Conservation (phyloP, 2,113 vertebrate genomes). For the Acanthochromis polyacanthus region DNA sequence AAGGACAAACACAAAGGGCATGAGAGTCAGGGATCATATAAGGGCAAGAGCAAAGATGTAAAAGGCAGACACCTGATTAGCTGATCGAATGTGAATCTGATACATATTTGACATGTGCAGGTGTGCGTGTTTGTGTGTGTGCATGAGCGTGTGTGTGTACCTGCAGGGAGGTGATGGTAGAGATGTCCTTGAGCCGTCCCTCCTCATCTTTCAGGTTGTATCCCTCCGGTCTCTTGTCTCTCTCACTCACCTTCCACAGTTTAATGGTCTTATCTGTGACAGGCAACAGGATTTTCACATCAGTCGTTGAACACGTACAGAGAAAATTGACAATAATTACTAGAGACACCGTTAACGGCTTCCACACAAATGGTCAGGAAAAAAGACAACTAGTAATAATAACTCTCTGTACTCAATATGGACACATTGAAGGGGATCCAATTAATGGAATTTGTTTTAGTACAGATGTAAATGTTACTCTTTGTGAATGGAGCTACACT, state of each 20-base stretch:
- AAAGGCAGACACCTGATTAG: neutral
- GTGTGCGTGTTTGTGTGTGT: neutral
- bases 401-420: neutral
- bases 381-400: neutral
- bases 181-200: slow-evolving; percentile 94
- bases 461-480: too few species aligned
- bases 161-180: slow-evolving; percentile 96
- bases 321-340: neutral
- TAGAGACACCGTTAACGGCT: neutral
- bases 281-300: slow-evolving; percentile 21
- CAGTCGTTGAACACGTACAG: slow-evolving; percentile 1
- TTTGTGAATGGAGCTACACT: neutral
- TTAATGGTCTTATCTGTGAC: slow-evolving; percentile 97
- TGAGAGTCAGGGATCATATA: neutral
- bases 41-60: neutral
- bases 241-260: slow-evolving; percentile 96
- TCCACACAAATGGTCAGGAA: too few species aligned
- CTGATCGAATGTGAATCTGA: slow-evolving; percentile 15
- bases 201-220: slow-evolving; percentile 99
- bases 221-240: slow-evolving; percentile 96
- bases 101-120: slow-evolving; percentile 4
- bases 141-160: slow-evolving; percentile 70
- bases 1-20: neutral
- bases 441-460: too few species aligned
- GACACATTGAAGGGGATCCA: neutral